Evolutionary conservation across 2,797 vertebrate species (phyloP).

Genomic region (Merluccius polli): DNA sequence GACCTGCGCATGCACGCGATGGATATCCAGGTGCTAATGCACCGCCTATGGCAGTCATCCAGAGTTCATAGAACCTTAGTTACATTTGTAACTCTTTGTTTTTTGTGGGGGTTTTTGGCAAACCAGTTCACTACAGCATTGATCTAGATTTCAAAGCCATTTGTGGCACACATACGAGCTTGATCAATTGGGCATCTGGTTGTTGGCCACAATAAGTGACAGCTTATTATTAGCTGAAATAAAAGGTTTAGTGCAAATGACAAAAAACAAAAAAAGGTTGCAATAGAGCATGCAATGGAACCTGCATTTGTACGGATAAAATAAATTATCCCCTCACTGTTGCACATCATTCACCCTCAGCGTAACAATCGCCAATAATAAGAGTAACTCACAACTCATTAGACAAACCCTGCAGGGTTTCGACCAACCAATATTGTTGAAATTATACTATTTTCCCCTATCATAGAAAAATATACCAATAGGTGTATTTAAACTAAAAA

Average conservation of each 20-base stretch:
- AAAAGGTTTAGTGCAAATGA: slow-evolving; percentile 66
- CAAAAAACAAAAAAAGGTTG: slow-evolving; percentile 56
- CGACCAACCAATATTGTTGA: slow-evolving; percentile 50
- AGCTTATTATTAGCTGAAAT: slow-evolving; percentile 69
- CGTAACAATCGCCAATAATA: slow-evolving; percentile 49
- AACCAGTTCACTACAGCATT: slow-evolving; percentile 54
- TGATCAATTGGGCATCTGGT: slow-evolving; percentile 50
- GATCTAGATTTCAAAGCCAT: slow-evolving; percentile 34
- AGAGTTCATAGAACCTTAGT: no score
- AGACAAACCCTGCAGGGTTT: slow-evolving; percentile 49
- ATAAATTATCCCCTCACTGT: slow-evolving; percentile 36
- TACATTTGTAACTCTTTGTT: no score
- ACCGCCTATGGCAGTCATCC: no score
- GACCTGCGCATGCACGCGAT: no score
- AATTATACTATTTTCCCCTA: slow-evolving; percentile 51
- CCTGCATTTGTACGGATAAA: slow-evolving; percentile 55
- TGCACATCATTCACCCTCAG: slow-evolving; percentile 44
- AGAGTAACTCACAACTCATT: slow-evolving; percentile 39
- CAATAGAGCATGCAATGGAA: slow-evolving; percentile 67
- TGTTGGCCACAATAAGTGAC: slow-evolving; percentile 63
- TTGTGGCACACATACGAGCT: slow-evolving; percentile 21
- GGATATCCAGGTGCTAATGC: no score
- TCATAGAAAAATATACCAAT: slow-evolving; percentile 70
- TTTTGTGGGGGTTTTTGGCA: slow-evolving; percentile 56
- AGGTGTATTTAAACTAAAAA: slow-evolving; percentile 52